A percentile compares a stretch with the other conserved stretches of the same genome.
Conservation (phyloP, 2,797 vertebrate species). For the Sebastes minor region DNA sequence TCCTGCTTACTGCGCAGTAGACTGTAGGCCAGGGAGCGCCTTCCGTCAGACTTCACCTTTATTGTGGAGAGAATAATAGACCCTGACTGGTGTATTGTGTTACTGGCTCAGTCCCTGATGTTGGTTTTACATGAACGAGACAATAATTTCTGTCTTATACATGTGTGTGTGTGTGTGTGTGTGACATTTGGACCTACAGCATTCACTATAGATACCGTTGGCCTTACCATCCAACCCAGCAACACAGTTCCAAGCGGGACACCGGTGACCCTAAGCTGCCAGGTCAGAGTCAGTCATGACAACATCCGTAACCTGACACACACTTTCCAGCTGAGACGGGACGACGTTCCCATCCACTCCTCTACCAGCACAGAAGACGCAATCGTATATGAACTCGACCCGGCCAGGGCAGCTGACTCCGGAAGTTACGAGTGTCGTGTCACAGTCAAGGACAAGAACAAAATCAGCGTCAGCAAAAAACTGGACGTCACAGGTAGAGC, state of each 20-base stretch:
- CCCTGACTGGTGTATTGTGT: neutral
- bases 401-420: constrained; percentile 73
- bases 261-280: constrained; percentile 62
- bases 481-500: constrained; percentile 73
- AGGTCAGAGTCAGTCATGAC: constrained; percentile 68
- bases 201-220: constrained; percentile 72
- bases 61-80: constrained; percentile 34
- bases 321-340: constrained; percentile 59
- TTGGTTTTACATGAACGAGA: constrained; percentile 1
- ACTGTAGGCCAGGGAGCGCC: neutral
- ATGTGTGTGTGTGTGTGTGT: constrained; percentile 17
- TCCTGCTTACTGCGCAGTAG: constrained; percentile 24
- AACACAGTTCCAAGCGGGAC: constrained; percentile 67
- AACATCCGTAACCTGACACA: constrained; percentile 45
- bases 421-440: constrained; percentile 76
- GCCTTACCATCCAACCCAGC: constrained; percentile 61
- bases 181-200: constrained; percentile 45
- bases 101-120: neutral
- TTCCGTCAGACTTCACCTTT: constrained; percentile 41
- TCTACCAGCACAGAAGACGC: constrained; percentile 29
- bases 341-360: constrained; percentile 51
- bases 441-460: constrained; percentile 64
- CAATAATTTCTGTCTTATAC: neutral
- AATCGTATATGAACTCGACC: constrained; percentile 38
- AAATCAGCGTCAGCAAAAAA: constrained; percentile 13